Evolutionary conservation across 2,113 vertebrate species (phyloP), one percentile per base, ranked within the genome.

Genomic region (Melanostigma gelatinosum): DNA sequence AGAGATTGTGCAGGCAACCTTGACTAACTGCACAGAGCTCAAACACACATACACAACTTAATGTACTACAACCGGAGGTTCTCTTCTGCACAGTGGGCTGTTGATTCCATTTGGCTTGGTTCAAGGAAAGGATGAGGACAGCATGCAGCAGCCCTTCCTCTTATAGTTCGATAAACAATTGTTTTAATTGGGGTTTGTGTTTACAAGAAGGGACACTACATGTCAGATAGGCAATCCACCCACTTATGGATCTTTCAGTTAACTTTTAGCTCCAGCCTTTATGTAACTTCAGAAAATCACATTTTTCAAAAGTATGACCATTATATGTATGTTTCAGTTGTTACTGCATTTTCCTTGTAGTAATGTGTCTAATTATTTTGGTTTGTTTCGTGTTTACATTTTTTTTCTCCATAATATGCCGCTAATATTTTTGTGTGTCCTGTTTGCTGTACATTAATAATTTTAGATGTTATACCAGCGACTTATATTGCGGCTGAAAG

Each of bases 111-210:
- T 62, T 57, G 50, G 16, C 52, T 63, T 32, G 32, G 44, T 67
- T 62, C 64, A 80, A n/a, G 13, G 7, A 40, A 61, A 27, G n/a
- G 16, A 42, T 34, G 44, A 50, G 18, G 80, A 66, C 77, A 57
- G 63, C 67, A 68, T 36, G 44, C 55, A 72, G 67, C 8, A 3
- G 9, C 13, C 63, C 42, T 57, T 64, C 12, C 8, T 34, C 52
- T 76, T 58, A 68, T 62, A 69, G 46, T 65, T 57, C 64, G 72
- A 82, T 64, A 79, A 62, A 62, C n/a, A 73, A 58, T 79, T 62
- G 66, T 24, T 68, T 16, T 80, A 75, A 86, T 77, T 66, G 36
- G 73, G 34, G 62, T 66, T 5, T 69, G 24, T 24, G 20, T 72
- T 77, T 69, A 6, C 7, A 58, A 24, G 27, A 42, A 64, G 11